Evolutionary conservation across 1,140 invertebrate genomes (phyloP).

Genomic region (Cheumatopsyche charites): DNA sequence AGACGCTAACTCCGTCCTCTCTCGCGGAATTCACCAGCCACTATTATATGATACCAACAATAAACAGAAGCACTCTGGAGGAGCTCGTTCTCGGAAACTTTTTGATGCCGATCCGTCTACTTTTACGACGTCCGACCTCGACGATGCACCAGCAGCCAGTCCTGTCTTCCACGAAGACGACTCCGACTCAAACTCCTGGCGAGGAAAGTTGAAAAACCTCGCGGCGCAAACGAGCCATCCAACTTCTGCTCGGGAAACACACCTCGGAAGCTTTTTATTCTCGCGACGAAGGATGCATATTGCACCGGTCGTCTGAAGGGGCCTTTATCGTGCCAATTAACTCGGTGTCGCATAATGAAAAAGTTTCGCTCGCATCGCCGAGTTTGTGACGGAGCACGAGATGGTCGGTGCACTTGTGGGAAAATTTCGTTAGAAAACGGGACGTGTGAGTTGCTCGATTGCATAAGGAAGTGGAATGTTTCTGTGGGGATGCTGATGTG

Average conservation of each 20-base stretch:
- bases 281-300: conserved; percentile 2
- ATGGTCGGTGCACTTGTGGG: too few species aligned
- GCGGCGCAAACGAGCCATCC: not conserved
- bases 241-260: too few species aligned
- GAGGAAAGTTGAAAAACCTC: too few species aligned
- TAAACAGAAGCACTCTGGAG: too few species aligned
- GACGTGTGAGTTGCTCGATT: too few species aligned
- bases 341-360: conserved; percentile 16
- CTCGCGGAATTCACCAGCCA: too few species aligned
- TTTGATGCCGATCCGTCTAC: not conserved
- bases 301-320: not conserved
- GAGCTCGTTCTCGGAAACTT: not conserved
- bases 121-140: not conserved
- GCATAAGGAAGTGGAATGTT: too few species aligned
- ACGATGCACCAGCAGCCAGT: not conserved
- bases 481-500: too few species aligned
- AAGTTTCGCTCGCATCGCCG: not conserved
- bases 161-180: not conserved
- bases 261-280: conserved; percentile 13
- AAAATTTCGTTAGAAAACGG: too few species aligned
- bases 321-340: conserved; percentile 20
- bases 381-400: too few species aligned
- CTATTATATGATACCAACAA: too few species aligned
- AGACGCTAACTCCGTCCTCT: not conserved
- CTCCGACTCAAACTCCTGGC: not conserved